phyloP scores from a whole-genome alignment of 2,888 invertebrate genomes.

The Andrena dorsata region DNA sequence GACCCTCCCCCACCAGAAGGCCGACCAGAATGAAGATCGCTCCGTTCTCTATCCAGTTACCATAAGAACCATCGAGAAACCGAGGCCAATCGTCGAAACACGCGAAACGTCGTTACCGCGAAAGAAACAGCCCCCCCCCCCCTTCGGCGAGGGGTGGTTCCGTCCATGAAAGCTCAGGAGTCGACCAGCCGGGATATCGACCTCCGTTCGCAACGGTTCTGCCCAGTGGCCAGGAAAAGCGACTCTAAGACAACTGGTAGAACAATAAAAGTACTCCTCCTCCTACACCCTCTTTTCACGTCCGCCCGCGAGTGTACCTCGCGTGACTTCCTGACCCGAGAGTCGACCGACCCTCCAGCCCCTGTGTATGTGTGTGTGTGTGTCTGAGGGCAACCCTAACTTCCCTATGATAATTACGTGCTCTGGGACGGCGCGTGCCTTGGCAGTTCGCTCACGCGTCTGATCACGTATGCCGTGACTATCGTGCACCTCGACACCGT shows the following conservation, averaged over 20 bases:
- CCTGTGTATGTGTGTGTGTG: conserved; percentile 33
- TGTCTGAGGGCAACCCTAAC: conserved; percentile 69
- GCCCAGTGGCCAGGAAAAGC: conserved; percentile 73
- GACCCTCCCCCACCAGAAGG: not conserved
- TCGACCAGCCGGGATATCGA: conserved; percentile 60
- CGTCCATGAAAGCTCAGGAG: conserved; percentile 17
- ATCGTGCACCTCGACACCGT: conserved; percentile 77
- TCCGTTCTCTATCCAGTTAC: not conserved
- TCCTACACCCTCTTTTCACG: conserved; percentile 50
- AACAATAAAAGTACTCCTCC: conserved; percentile 72
- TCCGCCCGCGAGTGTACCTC: conserved; percentile 70
- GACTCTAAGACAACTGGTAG: conserved; percentile 75
- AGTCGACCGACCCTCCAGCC: conserved; percentile 64
- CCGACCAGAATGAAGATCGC: not conserved
- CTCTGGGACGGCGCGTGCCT: conserved; percentile 81
- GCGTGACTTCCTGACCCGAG: conserved; percentile 82
- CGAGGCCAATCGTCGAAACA: not conserved
- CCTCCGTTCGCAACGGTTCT: conserved; percentile 60
- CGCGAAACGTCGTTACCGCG: conserved; percentile 8
- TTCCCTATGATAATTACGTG: conserved; percentile 81
- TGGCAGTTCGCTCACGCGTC: conserved; percentile 77
- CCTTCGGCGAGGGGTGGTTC: conserved; percentile 5
- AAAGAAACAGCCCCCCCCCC: conserved; percentile 13
- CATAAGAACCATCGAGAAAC: not conserved
- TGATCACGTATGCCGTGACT: conserved; percentile 79